phyloP scores from a whole-genome alignment of 2,797 vertebrate genomes.

The Pangasius djambal region DNA sequence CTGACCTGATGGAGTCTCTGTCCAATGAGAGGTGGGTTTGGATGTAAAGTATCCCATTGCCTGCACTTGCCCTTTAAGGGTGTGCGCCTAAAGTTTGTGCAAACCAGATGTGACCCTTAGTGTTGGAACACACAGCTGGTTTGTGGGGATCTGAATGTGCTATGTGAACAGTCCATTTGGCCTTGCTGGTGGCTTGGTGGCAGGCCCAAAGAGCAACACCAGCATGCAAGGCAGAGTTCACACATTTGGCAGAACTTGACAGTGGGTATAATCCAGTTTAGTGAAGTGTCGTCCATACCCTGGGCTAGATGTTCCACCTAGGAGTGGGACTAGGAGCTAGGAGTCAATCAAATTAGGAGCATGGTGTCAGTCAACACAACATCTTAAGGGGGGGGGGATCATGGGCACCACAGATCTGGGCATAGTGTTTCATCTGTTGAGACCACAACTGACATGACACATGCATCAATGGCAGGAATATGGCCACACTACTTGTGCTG shows the following conservation, averaged over 20 bases:
- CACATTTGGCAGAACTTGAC: not conserved
- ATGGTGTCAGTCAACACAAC: not conserved
- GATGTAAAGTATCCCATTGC: not conserved
- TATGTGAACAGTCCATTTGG: not conserved
- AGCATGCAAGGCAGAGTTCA: not conserved
- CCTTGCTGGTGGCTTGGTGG: not conserved
- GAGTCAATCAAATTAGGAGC: not conserved
- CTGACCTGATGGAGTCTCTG: not conserved
- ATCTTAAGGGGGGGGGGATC: not conserved
- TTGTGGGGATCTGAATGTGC: not conserved
- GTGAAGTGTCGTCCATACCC: not conserved
- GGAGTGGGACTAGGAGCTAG: not conserved
- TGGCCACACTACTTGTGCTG: not conserved
- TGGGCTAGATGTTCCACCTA: not conserved
- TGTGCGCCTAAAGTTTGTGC: not conserved
- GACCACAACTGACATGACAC: not conserved
- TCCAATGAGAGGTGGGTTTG: not conserved
- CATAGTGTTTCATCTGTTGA: not conserved
- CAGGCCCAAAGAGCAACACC: not conserved
- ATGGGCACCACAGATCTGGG: not conserved
- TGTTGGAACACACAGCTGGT: not conserved
- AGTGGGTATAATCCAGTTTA: not conserved
- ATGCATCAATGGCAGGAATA: not conserved
- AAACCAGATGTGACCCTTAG: not conserved
- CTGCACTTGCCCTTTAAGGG: not conserved